Conservation (phyloP, 2,888 invertebrate species). For the Thecophora atra region DNA sequence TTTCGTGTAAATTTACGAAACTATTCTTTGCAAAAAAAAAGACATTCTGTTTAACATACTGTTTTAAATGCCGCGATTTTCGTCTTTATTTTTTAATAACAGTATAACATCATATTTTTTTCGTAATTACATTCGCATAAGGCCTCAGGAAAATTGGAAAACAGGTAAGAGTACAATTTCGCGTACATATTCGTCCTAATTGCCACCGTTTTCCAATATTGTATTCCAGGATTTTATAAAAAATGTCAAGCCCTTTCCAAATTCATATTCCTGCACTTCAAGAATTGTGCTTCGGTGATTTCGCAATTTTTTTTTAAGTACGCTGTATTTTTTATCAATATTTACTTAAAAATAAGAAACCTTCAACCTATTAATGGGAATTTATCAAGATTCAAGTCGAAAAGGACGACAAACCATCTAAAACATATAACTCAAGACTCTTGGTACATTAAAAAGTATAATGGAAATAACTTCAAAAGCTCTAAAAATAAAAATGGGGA, state of each 20-base stretch:
- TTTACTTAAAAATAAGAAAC: neutral
- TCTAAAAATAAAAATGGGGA: no score
- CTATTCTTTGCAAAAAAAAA: neutral
- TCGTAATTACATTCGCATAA: neutral
- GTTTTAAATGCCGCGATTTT: neutral
- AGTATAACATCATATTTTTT: neutral
- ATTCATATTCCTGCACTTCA: neutral
- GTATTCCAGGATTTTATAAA: neutral
- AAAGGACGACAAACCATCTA: no score
- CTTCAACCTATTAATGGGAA: no score
- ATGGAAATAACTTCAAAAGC: no score
- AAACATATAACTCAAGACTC: no score
- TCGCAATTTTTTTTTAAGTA: neutral
- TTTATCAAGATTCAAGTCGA: no score
- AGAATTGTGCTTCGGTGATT: neutral
- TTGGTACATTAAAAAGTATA: no score
- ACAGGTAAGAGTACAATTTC: constrained; percentile 34
- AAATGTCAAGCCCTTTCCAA: constrained; percentile 6
- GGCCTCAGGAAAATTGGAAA: constrained; percentile 15
- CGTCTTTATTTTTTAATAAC: no score
- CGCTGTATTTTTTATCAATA: neutral
- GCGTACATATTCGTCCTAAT: neutral
- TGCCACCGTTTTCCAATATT: no score
- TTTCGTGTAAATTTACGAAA: constrained; percentile 34
- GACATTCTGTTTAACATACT: constrained; percentile 7